Conservation (phyloP, 2,113 vertebrate species). For the Lepus americanus region DNA sequence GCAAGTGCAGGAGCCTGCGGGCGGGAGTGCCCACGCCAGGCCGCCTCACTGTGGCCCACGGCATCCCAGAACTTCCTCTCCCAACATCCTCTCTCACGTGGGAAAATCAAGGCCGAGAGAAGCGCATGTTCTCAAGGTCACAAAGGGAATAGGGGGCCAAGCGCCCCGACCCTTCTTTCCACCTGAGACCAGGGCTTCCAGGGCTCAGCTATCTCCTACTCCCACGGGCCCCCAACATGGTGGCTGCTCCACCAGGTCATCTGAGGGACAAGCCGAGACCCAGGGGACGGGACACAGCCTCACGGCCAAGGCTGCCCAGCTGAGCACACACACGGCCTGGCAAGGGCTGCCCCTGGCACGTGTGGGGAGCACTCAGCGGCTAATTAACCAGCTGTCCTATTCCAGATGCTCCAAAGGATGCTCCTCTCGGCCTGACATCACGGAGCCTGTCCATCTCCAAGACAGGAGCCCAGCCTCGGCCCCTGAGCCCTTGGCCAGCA, state of each 20-base stretch:
- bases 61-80: neutral
- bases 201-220: neutral
- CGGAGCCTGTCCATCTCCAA: neutral
- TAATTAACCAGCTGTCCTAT: conserved; percentile 58
- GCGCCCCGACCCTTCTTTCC: neutral
- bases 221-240: neutral
- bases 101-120: neutral
- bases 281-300: neutral
- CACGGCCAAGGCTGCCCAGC: neutral
- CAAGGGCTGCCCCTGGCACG: neutral
- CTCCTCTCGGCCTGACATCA: neutral
- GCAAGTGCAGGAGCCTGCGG: neutral
- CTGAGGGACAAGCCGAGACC: neutral
- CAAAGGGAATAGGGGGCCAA: neutral
- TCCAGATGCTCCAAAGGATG: conserved; percentile 35
- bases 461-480: neutral
- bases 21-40: no score
- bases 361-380: neutral
- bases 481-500: neutral
- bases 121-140: neutral
- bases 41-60: neutral
- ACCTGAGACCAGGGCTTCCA: neutral
- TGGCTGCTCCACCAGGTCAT: neutral
- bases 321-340: neutral
- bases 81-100: neutral